These are phyloP conservation scores for Tachycineta bicolor DNA, from an alignment of 2,113 vertebrate species.

Conservation along the genomic window DNA sequence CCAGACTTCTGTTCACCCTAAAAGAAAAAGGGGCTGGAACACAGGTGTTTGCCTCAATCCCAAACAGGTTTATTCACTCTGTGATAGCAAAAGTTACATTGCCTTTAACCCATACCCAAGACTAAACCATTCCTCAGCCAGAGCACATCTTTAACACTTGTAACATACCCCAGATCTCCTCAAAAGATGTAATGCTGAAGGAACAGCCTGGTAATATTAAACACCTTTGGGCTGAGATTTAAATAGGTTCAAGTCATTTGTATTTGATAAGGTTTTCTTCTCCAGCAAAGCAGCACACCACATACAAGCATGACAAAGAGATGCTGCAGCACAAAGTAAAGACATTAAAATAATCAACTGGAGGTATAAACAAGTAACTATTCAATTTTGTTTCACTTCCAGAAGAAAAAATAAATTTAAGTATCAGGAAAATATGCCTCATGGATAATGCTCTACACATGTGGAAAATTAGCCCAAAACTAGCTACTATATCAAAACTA, in stretches of 20 bases:
- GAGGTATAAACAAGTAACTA: background rate
- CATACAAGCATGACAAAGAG: background rate
- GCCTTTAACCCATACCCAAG: background rate
- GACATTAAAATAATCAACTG: background rate
- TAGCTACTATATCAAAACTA: background rate
- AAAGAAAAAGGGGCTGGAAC: background rate
- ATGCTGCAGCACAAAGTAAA: background rate
- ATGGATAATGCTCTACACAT: background rate
- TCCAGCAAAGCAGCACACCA: background rate
- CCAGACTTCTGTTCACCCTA: background rate
- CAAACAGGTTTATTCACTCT: background rate
- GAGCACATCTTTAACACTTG: background rate
- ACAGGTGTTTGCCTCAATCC: background rate
- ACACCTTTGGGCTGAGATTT: background rate
- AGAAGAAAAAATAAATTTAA: background rate
- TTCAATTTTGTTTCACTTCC: background rate
- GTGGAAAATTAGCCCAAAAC: background rate
- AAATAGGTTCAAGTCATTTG: background rate
- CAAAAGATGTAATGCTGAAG: background rate
- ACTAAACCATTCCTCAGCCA: background rate
- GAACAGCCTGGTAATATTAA: background rate
- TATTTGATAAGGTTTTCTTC: background rate
- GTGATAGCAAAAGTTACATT: background rate
- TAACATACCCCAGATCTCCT: background rate
- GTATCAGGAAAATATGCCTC: background rate